These are phyloP conservation scores for Madoqua kirkii DNA, from an alignment of 2,113 vertebrate genomes.

Conservation along the genomic window DNA sequence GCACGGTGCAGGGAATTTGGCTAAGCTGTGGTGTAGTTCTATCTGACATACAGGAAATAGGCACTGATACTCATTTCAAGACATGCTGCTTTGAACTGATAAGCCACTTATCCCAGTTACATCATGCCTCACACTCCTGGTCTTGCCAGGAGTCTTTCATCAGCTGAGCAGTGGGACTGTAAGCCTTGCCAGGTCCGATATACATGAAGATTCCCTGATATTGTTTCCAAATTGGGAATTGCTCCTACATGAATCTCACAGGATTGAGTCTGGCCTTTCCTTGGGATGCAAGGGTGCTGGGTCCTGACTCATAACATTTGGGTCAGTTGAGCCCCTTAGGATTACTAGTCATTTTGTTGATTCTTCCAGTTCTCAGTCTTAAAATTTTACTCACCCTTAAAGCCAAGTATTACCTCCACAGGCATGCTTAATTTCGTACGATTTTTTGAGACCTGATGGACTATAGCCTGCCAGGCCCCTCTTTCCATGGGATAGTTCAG, in stretches of 20 bases:
- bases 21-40: background rate
- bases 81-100: background rate
- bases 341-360: background rate
- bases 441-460: background rate
- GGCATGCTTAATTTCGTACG: background rate
- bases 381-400: background rate
- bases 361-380: constrained; percentile 11
- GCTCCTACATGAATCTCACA: background rate
- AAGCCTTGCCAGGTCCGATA: background rate
- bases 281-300: background rate
- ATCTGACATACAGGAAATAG: background rate
- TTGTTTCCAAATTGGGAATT: background rate
- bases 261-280: background rate
- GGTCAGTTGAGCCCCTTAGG: background rate
- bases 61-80: background rate
- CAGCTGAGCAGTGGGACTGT: background rate
- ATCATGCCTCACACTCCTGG: background rate
- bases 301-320: background rate
- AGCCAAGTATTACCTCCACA: background rate
- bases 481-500: background rate
- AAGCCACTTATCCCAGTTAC: background rate
- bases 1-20: background rate
- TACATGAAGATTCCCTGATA: background rate
- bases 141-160: background rate
- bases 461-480: background rate